These are phyloP conservation scores for Anoura caudifer DNA, from an alignment of 2,113 vertebrate species.

Conservation along the genomic window DNA sequence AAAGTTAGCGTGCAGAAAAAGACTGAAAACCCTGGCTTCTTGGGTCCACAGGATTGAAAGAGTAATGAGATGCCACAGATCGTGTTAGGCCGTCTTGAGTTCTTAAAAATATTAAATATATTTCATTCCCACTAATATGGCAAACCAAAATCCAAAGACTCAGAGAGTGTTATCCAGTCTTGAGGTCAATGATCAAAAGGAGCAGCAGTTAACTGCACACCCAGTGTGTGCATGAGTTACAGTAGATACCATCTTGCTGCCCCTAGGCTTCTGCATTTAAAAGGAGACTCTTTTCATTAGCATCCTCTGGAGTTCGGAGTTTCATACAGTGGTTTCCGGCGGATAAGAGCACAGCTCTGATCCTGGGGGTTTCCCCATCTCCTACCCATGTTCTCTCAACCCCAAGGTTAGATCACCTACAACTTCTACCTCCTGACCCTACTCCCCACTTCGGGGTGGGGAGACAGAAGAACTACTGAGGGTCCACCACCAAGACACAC, in stretches of 20 bases:
- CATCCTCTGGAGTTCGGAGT: background rate
- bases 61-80: fast-evolving
- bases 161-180: background rate
- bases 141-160: background rate
- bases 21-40: background rate
- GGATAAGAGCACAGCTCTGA: background rate
- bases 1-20: constrained; percentile 12
- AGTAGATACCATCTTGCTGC: background rate
- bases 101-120: background rate
- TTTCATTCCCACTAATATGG: background rate
- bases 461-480: background rate
- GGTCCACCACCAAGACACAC: background rate
- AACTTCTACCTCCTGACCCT: background rate
- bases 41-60: background rate
- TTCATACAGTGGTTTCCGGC: background rate
- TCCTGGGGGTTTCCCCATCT: background rate
- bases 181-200: background rate
- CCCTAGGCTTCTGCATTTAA: background rate
- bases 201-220: background rate
- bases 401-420: background rate
- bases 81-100: fast-evolving
- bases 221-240: fast-evolving
- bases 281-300: background rate
- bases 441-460: background rate
- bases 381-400: background rate